Percentiles rank a stretch among this genome's conserved stretches.
phyloP scores from a whole-genome alignment of 1,140 invertebrate species.

The Heliconius melpomene region DNA sequence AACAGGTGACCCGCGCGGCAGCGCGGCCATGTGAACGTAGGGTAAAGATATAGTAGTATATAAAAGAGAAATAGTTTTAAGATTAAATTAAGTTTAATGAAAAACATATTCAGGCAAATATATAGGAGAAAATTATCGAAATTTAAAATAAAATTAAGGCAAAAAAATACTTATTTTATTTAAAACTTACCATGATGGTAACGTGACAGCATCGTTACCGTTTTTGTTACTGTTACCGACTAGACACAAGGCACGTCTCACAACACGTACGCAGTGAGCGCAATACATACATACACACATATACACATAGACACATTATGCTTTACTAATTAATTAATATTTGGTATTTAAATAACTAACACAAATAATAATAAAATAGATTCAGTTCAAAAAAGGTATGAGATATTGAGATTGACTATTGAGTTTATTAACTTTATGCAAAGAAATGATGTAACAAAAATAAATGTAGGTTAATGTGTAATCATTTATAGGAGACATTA shows the following conservation, averaged over 20 bases:
- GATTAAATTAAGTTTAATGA: no score
- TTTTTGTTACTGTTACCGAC: constrained; percentile 8
- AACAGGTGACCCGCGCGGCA: no score
- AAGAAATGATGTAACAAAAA: no score
- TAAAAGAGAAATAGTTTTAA: no score
- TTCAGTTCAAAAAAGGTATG: neutral
- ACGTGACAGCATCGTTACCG: neutral
- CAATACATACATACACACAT: neutral
- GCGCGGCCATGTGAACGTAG: no score
- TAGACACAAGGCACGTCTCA: constrained; percentile 17
- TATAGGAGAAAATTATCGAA: neutral
- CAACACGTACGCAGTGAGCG: constrained; percentile 21
- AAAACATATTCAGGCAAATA: no score
- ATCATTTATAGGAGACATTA: no score
- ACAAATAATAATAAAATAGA: constrained; percentile 19
- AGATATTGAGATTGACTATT: neutral
- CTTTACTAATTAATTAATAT: constrained; percentile 45
- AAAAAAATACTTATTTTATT: neutral
- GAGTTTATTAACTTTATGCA: neutral
- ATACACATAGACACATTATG: neutral
- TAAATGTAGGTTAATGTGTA: no score
- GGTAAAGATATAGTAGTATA: no score
- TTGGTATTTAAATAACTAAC: constrained; percentile 59
- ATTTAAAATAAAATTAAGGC: neutral
- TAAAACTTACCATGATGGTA: neutral